phyloP scores from a whole-genome alignment of 2,797 vertebrate genomes.

The Fistularia tabacaria region DNA sequence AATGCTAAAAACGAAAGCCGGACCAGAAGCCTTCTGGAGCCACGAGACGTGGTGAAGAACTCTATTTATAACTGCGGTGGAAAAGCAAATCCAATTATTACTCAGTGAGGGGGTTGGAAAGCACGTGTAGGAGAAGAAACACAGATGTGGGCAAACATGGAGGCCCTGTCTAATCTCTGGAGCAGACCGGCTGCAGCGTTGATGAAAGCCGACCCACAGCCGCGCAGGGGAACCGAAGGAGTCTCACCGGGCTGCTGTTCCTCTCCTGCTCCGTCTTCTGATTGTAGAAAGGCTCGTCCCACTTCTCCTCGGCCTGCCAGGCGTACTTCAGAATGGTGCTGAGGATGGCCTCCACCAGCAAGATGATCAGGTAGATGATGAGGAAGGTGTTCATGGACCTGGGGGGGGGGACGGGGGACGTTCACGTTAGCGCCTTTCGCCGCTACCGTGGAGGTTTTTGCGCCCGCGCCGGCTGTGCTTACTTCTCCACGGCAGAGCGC shows the following conservation, averaged over 20 bases:
- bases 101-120: too few species aligned
- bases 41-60: too few species aligned
- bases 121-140: not conserved
- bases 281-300: constrained; percentile 96
- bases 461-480: constrained; percentile 39
- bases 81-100: too few species aligned
- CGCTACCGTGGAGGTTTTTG: too few species aligned
- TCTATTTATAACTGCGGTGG: too few species aligned
- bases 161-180: constrained; percentile 27
- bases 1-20: too few species aligned
- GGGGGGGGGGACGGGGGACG: not conserved
- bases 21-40: too few species aligned
- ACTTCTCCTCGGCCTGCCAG: constrained; percentile 91
- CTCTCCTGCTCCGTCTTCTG: constrained; percentile 90
- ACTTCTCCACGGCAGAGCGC: constrained; percentile 98
- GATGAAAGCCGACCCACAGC: too few species aligned
- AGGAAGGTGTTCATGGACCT: constrained; percentile 99
- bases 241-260: constrained; percentile 92
- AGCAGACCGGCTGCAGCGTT: too few species aligned
- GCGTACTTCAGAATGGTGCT: constrained; percentile 97
- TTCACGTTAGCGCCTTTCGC: not conserved
- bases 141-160: not conserved
- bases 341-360: constrained; percentile 91
- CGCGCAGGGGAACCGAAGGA: not conserved
- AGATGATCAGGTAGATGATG: constrained; percentile 92